Evolutionary conservation across 2,113 vertebrate genomes (phyloP), one percentile per base, ranked within the genome.

Genomic region (Crocuta crocuta): DNA sequence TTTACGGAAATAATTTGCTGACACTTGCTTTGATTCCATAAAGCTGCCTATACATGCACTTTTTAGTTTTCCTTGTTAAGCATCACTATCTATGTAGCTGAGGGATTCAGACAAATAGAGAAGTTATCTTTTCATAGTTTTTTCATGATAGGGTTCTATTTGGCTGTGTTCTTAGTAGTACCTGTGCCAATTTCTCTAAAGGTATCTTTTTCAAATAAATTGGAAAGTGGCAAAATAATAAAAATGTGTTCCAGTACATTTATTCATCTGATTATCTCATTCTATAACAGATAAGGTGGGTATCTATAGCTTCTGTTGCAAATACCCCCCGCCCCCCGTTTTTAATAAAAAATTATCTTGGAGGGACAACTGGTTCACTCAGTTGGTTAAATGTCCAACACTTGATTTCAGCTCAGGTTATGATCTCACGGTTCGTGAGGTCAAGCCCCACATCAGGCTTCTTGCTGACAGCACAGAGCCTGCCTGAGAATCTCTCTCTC

Each of bases 41-140:
- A 97, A 97, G 21, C 45, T 95, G 8, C n/a, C 16, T 95, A 48
- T 87, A 71, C 50, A 73, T 70, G 8, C 28, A 78, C n/a, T 66
- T 35, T 94, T 80, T 53, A 5, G 28, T 97, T 12, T 97, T 98
- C 68, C 91, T 95, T 94, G 19, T 97, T 95, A 97, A 80, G 83
- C 73, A 94, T 95, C 96, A 90, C 33, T 96, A 92, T 96, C 33
- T 31, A 80, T 58, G 68, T 61, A 95, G 89, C n/a, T 45, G 82
- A 81, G n/a, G 97, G 31, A 12, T 55, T 80, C 80, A 10, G 0
- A 97, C 84, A 68, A 83, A 97, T 39, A 92, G 71, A 1, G 3
- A 96, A 19, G 35, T 8, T 78, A 8, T 31, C 7, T 96, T 89
- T 95, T 96, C 92, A 87, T 71, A 94, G 39, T 24, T 93, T 91